Percentiles rank a stretch among this genome's conserved stretches.
These are phyloP conservation scores for Anaspis maculata DNA, from an alignment of 2,888 invertebrate species.

Conservation along the genomic window DNA sequence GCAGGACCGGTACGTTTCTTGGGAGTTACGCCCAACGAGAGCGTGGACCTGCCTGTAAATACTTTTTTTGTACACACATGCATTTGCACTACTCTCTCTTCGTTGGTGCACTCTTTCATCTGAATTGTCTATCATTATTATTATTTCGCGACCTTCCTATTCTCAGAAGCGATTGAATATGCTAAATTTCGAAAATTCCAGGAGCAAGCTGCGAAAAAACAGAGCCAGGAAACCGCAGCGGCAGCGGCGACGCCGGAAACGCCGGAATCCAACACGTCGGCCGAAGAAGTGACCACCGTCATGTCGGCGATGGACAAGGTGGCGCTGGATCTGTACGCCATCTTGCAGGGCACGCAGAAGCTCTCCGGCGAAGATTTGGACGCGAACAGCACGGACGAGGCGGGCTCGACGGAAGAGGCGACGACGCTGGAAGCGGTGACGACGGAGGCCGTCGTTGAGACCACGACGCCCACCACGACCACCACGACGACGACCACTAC, in stretches of 20 bases:
- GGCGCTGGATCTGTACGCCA: constrained; percentile 74
- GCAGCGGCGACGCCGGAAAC: no score
- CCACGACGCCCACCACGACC: constrained; percentile 42
- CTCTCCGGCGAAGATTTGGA: constrained; percentile 40
- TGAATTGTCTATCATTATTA: no score
- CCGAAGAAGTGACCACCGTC: constrained; percentile 54
- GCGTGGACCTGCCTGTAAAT: constrained; percentile 30
- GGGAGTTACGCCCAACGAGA: constrained; percentile 51
- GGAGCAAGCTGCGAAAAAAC: no score
- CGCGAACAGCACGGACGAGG: constrained; percentile 34
- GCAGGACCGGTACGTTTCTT: constrained; percentile 50
- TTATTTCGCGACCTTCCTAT: no score
- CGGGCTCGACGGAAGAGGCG: constrained; percentile 14
- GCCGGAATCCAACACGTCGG: no score
- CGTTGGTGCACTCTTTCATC: no score
- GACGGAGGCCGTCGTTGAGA: constrained; percentile 18
- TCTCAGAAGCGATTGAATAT: neutral
- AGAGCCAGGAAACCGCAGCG: no score
- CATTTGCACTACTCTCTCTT: no score
- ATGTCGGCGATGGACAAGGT: constrained; percentile 72
- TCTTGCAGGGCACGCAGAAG: constrained; percentile 55
- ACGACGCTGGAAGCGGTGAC: constrained; percentile 15
- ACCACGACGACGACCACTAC: constrained; percentile 48
- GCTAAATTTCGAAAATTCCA: no score
- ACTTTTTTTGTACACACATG: no score